Evolutionary conservation across 2,888 invertebrate genomes (phyloP), one percentile per base, ranked within the genome.

Genomic region (Meiosimyza decipiens): DNA sequence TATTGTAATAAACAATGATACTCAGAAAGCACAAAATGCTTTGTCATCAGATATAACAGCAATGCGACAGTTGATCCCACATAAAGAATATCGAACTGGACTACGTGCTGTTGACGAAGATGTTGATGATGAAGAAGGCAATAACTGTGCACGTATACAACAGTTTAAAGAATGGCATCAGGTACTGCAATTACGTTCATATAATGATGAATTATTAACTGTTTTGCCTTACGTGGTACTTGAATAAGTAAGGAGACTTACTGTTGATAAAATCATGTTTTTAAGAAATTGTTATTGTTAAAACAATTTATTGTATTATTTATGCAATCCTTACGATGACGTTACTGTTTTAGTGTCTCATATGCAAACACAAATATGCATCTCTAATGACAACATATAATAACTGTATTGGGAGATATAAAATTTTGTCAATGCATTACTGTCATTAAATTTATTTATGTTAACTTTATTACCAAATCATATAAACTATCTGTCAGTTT

Each of bases 181-280:
- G 89, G 93, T 95, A 85, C 91, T 93, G 78, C 91, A 93, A 80
- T 89, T 91, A 83, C 89, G 90, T 83, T 92, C 94, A 75, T 91
- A 91, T 82, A 91, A 94, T 84, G 94, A 93, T 84, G 93, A 94
- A 86, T 89, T 91, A 84, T 91, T 98, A 86, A 91, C 95, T 88
- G 95, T 98, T 90, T 91, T 98, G 91, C 98, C 98, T 89, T 98
- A 98, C 89, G 96, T 97, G 89, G 94, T 97, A 88, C 94, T 97
- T 89, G 97, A 97, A 92, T 97, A 90, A 87, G 74, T 51, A 57
- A 54, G 59, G 60, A 16, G 4, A 18, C 49, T 18, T 78, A 12
- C 9, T 16, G 16, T 55, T 6, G 52, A 6, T 52, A 54, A 40
- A 40, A 40, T 6, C 40, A 40, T 40, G 40, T 40, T 7, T 40